phyloP scores from a whole-genome alignment of 2,888 invertebrate species.

The Lucinisca nassula region DNA sequence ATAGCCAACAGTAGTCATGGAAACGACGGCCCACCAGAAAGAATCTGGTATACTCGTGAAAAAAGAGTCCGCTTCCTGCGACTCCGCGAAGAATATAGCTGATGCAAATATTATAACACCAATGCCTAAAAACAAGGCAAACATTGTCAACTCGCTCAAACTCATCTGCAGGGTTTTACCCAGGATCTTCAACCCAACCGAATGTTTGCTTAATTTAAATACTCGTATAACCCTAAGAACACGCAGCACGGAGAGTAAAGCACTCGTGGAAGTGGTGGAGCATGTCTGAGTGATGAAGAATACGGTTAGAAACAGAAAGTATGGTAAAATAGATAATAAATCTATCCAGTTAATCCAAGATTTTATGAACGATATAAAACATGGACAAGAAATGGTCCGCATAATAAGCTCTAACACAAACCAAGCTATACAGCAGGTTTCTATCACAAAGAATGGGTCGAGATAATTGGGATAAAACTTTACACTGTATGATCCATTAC shows the following conservation, averaged over 20 bases:
- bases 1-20: conserved; percentile 87
- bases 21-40: conserved; percentile 88
- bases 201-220: conserved; percentile 87
- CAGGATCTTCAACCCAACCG: conserved; percentile 86
- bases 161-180: conserved; percentile 86
- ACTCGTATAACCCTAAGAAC: conserved; percentile 86
- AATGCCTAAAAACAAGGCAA: conserved; percentile 86
- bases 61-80: conserved; percentile 77
- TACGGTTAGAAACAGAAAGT: conserved; percentile 83
- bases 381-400: conserved; percentile 83
- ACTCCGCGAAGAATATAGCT: conserved; percentile 86
- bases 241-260: conserved; percentile 83
- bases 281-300: conserved; percentile 77
- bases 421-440: conserved; percentile 86
- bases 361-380: conserved; percentile 81
- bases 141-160: conserved; percentile 85
- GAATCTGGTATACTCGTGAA: conserved; percentile 86
- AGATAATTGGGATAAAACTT: conserved; percentile 73
- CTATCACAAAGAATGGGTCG: conserved; percentile 85
- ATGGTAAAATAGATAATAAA: conserved; percentile 86
- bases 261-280: conserved; percentile 69
- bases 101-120: conserved; percentile 86
- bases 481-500: conserved; percentile 19
- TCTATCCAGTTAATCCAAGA: conserved; percentile 86
- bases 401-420: conserved; percentile 86